Base-by-base conservation (phyloP, 2,888 invertebrate genomes). In the Yponomeuta cagnagella region DNA sequence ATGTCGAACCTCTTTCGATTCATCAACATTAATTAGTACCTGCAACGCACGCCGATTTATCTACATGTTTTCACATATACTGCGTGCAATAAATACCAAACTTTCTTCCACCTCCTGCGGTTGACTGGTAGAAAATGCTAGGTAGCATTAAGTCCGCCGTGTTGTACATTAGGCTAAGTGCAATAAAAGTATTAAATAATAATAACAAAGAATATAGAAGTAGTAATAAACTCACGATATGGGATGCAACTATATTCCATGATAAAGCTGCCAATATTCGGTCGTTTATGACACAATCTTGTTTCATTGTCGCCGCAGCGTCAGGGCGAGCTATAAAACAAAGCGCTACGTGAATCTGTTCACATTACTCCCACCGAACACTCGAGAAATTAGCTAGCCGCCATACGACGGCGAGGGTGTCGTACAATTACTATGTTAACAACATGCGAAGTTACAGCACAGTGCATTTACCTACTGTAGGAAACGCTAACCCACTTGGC, bases 341-440 rank as follows among this genome's bases (percentile, higher is more conserved):
- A 58, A 58, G 52, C 52, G 52, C 52, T 58, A 58, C 52, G 52
- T 58, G 52, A 58, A 58, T 58, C 52, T 58, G 52, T 58, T 58
- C 52, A 15, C 15, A 15, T 58, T 15, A 58, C 15, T 58, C 52
- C 15, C 12, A 15, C 52, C 15, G 15, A 58, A 15, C 52, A 58
- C 52, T 58, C 52, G 15, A 58, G 52, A 58, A 58, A 58, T 58
- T 58, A 58, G 52, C 12, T 58, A 58, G 52, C 52, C 52, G 12
- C 52, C 52, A 58, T 58, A 58, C 52, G 52, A 58, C 15, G 5
- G 52, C 52, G 52, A 43, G 52, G 15, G 52, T 58, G 52, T 58
- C 52, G 15, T 58, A 58, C 52, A 58, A 58, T 58, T 58, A 58
- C 52, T 58, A 58, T 12, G 52, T 58, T 58, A 58, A 58, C 52